Conservation (phyloP, 2,113 vertebrate species). For the Vanacampus margaritifer region DNA sequence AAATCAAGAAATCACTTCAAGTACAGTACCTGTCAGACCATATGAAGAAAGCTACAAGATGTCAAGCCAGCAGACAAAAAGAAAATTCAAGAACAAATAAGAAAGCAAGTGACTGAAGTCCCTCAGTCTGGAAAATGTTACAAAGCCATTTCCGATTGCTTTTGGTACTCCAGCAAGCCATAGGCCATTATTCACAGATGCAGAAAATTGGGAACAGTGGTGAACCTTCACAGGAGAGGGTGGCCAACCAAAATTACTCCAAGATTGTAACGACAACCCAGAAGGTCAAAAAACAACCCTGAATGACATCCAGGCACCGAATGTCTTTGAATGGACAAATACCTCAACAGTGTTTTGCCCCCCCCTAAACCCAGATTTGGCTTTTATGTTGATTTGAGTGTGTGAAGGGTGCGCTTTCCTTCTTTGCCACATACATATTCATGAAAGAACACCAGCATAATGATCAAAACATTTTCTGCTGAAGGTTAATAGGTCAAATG, state of each 20-base stretch:
- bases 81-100: not conserved
- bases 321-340: not conserved
- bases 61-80: too few species aligned
- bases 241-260: not conserved
- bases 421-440: slow-evolving; percentile 49
- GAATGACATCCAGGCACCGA: not conserved
- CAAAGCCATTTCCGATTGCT: not conserved
- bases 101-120: not conserved
- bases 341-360: not conserved
- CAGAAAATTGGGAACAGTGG: not conserved
- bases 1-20: not conserved
- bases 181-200: not conserved
- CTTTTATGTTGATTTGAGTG: slow-evolving; percentile 8
- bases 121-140: not conserved
- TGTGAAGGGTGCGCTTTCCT: slow-evolving; percentile 1
- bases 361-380: not conserved
- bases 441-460: slow-evolving; percentile 33
- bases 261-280: not conserved
- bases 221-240: not conserved
- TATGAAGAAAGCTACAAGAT: not conserved
- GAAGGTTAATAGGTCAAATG: slow-evolving; percentile 72
- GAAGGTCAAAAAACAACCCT: not conserved
- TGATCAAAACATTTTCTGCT: slow-evolving; percentile 57
- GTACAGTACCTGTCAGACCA: not conserved
- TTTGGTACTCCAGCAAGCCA: not conserved